Evolutionary conservation across 2,888 invertebrate species (phyloP), one percentile per base, ranked within the genome.

Genomic region (Leistus spinibarbis): DNA sequence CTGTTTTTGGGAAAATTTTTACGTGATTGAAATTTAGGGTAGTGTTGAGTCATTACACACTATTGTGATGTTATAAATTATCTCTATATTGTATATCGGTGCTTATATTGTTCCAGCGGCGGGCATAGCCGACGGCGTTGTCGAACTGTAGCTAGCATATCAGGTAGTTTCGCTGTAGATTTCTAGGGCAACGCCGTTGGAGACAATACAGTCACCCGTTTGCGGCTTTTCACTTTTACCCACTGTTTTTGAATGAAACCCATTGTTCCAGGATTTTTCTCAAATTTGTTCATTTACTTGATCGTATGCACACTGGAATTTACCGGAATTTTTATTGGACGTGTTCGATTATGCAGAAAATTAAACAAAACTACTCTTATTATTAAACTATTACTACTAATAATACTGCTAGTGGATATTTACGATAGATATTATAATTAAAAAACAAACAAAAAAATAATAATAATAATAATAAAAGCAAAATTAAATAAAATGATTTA

Each of bases 1-100:
- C 83, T 84, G 84, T 85, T 85, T 85, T 84, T 79, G 65, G 73
- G 69, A 82, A 85, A 83, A 83, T 83, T 84, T 84, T 84, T 83
- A 85, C 85, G 85, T 84, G 83, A 84, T 84, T 84, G 79, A 82
- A 80, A 79, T 83, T 82, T 81, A 82, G 81, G 81, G 83, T 84
- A 84, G 82, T 23, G 81, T 80, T 79, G 81, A 82, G 81, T 81
- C 82, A 82, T 82, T 75, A 75, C 75, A n/a, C n/a, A n/a, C 82
- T 82, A 82, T 81, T 81, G 80, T 81, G 80, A 81, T 81, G 80
- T 82, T 82, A 77, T 79, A 40, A 40, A 80, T 80, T 60, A 82
- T 81, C 80, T 83, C 79, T 80, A 82, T 60, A 60, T 83, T 82
- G 81, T 83, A 83, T 73, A 81, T 82, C 81, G 83, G 83, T 83